Evolutionary conservation across 2,888 invertebrate species (phyloP).

Genomic region (Eilema depressum): DNA sequence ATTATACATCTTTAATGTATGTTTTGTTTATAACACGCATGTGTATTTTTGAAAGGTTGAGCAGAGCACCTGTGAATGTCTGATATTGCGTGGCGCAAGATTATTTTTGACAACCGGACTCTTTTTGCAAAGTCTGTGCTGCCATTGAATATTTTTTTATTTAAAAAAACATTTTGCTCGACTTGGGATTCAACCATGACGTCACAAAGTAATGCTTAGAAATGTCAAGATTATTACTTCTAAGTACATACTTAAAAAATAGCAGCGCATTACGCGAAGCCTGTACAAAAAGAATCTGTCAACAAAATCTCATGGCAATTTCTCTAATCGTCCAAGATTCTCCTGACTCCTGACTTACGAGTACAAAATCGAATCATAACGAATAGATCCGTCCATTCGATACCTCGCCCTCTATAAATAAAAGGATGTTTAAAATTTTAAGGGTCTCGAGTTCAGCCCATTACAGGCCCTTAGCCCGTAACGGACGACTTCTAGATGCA

Average conservation of each 20-base stretch:
- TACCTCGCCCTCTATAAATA: slow-evolving; percentile 81
- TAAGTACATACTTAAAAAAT: too few species aligned
- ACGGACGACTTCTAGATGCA: slow-evolving; percentile 77
- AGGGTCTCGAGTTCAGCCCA: slow-evolving; percentile 77
- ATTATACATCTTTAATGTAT: not conserved
- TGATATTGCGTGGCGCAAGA: too few species aligned
- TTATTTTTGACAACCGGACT: too few species aligned
- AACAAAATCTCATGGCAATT: not conserved
- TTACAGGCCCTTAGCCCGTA: slow-evolving; percentile 82
- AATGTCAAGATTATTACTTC: too few species aligned
- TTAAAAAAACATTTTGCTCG: too few species aligned
- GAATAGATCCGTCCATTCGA: slow-evolving; percentile 71
- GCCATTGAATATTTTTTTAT: too few species aligned
- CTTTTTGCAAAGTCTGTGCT: too few species aligned
- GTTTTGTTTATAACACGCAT: not conserved
- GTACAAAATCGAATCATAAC: slow-evolving; percentile 70
- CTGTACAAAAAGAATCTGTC: not conserved
- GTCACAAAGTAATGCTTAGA: too few species aligned
- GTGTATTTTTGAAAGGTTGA: not conserved
- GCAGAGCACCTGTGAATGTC: too few species aligned
- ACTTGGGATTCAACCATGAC: too few species aligned
- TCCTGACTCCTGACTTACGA: slow-evolving; percentile 19
- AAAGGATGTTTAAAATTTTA: slow-evolving; percentile 83
- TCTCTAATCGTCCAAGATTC: not conserved
- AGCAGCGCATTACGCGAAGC: too few species aligned